Conservation (phyloP, 2,113 vertebrate species). For the Anguilla japonica region DNA sequence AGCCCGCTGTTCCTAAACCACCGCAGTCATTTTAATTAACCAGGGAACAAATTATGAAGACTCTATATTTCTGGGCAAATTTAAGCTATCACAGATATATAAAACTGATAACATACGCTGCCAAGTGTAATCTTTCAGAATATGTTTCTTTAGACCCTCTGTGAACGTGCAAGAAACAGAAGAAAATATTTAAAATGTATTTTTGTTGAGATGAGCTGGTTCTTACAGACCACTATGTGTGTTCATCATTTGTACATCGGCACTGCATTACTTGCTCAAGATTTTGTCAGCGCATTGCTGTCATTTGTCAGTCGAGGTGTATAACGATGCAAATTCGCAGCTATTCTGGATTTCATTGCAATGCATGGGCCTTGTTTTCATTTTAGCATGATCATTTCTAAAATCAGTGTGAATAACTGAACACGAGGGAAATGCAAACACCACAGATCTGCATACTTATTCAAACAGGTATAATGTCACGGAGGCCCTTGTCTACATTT, state of each 20-base stretch:
- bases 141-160: conserved; percentile 4
- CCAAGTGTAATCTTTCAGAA: neutral
- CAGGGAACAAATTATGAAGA: neutral
- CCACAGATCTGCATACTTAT: conserved; percentile 58
- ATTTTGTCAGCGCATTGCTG: neutral
- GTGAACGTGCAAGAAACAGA: neutral
- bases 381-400: neutral
- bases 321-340: neutral
- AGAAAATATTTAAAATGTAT: neutral
- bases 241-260: neutral
- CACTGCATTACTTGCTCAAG: neutral
- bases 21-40: neutral
- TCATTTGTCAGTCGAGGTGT: conserved; percentile 19
- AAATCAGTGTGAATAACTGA: conserved; percentile 5
- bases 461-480: conserved; percentile 70
- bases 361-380: neutral
- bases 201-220: neutral
- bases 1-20: neutral
- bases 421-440: conserved; percentile 12
- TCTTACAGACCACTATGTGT: neutral
- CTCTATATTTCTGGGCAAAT: neutral
- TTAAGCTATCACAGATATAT: neutral
- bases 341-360: neutral
- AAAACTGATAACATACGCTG: neutral
- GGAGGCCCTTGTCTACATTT: conserved; percentile 72